phyloP scores from a whole-genome alignment of 2,797 vertebrate species.

The Characodon lateralis region DNA sequence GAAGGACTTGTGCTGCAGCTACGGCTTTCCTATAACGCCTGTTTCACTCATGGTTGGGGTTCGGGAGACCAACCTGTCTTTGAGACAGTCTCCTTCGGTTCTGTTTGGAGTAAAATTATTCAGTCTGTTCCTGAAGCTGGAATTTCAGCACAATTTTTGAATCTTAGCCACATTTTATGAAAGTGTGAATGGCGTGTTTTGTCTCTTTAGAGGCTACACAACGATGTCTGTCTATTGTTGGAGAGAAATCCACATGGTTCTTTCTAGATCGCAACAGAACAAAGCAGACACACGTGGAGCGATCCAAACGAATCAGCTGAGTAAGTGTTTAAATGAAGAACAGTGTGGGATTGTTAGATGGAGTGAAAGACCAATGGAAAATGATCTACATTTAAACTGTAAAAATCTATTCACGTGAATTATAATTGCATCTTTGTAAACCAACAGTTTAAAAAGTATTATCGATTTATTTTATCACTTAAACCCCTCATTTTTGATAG shows the following conservation, averaged over 20 bases:
- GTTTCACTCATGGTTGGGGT: slow-evolving; percentile 6
- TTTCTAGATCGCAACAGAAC: slow-evolving; percentile 49
- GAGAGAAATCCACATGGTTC: slow-evolving; percentile 21
- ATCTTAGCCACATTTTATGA: not conserved
- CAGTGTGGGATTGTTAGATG: slow-evolving; percentile 1
- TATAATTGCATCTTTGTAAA: not conserved
- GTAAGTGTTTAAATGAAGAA: not conserved
- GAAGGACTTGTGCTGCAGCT: slow-evolving; percentile 7
- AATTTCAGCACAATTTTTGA: slow-evolving; percentile 1
- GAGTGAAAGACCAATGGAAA: not conserved
- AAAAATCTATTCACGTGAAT: not conserved
- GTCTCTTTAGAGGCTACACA: not conserved
- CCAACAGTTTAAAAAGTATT: not conserved
- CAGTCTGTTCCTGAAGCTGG: not conserved
- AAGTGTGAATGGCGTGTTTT: slow-evolving; percentile 13
- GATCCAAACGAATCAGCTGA: slow-evolving; percentile 28
- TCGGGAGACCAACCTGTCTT: slow-evolving; percentile 5
- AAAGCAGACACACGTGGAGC: slow-evolving; percentile 43
- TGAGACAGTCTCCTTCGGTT: not conserved
- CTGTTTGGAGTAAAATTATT: not conserved
- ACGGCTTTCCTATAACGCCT: slow-evolving; percentile 7
- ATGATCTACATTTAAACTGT: not conserved
- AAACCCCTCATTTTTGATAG: not conserved
- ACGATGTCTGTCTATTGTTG: slow-evolving; percentile 28
- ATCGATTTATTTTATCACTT: not conserved